phyloP scores from a whole-genome alignment of 2,797 vertebrate species.

The Monodelphis domestica region DNA sequence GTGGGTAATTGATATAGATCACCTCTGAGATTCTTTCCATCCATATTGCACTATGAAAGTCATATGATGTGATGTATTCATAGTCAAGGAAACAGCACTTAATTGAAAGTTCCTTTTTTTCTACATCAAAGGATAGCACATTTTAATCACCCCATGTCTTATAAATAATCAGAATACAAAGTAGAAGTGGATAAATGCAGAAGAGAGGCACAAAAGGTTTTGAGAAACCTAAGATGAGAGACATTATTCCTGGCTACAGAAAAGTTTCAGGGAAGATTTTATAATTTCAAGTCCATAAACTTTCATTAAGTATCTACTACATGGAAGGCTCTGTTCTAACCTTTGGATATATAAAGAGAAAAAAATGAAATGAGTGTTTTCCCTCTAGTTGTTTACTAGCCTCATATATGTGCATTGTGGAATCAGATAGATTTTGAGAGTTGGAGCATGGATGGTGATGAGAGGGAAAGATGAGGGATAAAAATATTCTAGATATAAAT shows the following conservation, averaged over 20 bases:
- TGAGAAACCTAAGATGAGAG: background rate
- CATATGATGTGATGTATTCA: background rate
- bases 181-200: background rate
- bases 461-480: background rate
- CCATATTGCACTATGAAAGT: accelerated
- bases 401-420: too few species aligned
- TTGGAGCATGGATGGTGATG: background rate
- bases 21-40: background rate
- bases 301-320: background rate
- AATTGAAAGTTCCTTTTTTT: background rate
- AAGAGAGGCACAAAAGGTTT: background rate
- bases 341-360: background rate
- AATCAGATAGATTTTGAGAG: background rate
- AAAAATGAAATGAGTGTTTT: background rate
- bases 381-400: background rate
- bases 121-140: background rate
- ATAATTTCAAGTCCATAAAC: background rate
- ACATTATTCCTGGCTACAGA: background rate
- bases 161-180: background rate
- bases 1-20: background rate
- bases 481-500: background rate
- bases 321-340: background rate
- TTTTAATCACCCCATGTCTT: background rate
- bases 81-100: background rate
- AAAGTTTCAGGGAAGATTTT: background rate